Evolutionary conservation across 2,888 invertebrate species (phyloP), one percentile per base, ranked within the genome.

Genomic region (Euzetes globulus): DNA sequence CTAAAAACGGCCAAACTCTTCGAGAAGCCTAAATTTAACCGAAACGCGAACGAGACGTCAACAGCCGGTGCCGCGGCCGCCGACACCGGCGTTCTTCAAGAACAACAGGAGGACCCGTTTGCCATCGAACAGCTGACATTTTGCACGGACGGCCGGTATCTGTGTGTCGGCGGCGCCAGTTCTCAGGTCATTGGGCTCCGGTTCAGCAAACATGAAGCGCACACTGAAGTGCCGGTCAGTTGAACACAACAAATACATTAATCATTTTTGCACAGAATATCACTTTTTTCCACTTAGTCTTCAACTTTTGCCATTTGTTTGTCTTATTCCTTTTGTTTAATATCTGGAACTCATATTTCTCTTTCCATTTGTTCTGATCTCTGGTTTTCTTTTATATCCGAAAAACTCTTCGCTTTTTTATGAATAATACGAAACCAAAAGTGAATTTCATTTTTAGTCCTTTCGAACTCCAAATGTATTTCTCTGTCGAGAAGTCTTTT

Each of bases 181-280:
- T 90, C 91, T 78, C 96, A 98, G 86, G 92, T 98, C 79, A 88
- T 97, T 81, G 87, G 97, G 76, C 98, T 96, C 87, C 92, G 92
- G 84, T 99, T 96, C 86, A 90, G 91, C 81, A 96, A 95, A 85
- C 87, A 88, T 77, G 98, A 99, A 84, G 88, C 88, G 79, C 74
- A 75, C 3, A 71, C 76, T 19, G 79, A 79, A 75, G 60, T 77
- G 58, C 72, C 77, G 29, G 83, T 83, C 79, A 80, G 81, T 80
- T 9, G 22, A 41, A 41, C 41, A 41, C 41, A 41, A 41, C 9
- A 41, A 41, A 41, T 41, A 41, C 41, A 50, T 50, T 50, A 50
- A n/a, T 50, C 50, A 47, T 50, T 50, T 41, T n/a, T 11, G 50
- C 19, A n/a, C 50, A 50, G 41, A 41, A 41, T 41, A 41, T 4